Percentiles rank a stretch among this genome's conserved stretches.
These are phyloP conservation scores for Chydorus sphaericus DNA, from an alignment of 2,888 invertebrate species.

Conservation along the genomic window DNA sequence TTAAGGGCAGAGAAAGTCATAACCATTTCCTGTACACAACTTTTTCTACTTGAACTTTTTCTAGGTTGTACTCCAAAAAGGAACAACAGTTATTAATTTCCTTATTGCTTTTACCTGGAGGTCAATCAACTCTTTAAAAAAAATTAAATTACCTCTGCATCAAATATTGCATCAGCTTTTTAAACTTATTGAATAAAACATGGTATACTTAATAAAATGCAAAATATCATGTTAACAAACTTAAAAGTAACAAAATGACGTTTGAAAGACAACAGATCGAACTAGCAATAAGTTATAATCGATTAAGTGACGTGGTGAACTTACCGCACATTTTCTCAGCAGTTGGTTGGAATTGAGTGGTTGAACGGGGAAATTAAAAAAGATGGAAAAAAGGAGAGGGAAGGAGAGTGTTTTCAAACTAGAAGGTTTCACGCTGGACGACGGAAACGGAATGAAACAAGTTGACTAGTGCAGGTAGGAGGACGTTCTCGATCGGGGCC, in stretches of 20 bases:
- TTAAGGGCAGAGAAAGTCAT: constrained; percentile 4
- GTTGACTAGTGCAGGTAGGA: not conserved
- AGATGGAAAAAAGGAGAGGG: not conserved
- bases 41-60: not conserved
- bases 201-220: not conserved
- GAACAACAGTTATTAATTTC: not conserved
- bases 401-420: not conserved
- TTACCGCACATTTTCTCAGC: constrained; percentile 7
- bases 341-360: not conserved
- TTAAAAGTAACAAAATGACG: not conserved
- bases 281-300: too few relatives aligned
- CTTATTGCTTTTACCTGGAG: not conserved
- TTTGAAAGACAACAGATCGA: not conserved
- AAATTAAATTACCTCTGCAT: not conserved
- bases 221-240: too few relatives aligned
- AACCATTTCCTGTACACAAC: too few relatives aligned
- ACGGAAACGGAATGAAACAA: not conserved
- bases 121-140: too few relatives aligned
- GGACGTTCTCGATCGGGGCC: not conserved
- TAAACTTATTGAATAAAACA: not conserved
- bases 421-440: not conserved
- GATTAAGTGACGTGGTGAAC: too few relatives aligned
- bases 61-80: not conserved
- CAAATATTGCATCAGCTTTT: not conserved
- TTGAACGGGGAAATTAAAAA: not conserved